Percentiles rank a stretch among this genome's conserved stretches.
Evolutionary conservation across 1,140 invertebrate species (phyloP).

Genomic region (Eumaeus atala): DNA sequence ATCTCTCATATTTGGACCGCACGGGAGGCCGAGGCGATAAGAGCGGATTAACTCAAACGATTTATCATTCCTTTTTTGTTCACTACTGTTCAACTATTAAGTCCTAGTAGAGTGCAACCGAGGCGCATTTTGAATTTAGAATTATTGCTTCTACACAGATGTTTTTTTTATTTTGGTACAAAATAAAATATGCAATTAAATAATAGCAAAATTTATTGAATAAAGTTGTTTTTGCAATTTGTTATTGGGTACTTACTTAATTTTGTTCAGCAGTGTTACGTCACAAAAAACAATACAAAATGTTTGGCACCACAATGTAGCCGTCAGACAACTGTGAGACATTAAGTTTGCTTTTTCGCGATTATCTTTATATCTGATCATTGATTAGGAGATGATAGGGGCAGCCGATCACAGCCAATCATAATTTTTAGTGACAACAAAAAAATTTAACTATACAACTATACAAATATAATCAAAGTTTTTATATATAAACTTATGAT

Average conservation of each 20-base stretch:
- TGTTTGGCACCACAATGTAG: constrained; percentile 16
- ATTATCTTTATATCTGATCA: constrained; percentile 41
- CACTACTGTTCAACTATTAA: constrained; percentile 48
- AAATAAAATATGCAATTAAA: background rate
- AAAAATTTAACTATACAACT: too few species aligned
- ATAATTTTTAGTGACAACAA: too few species aligned
- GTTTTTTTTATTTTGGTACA: background rate
- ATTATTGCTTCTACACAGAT: background rate
- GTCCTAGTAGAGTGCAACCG: constrained; percentile 12
- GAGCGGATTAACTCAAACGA: constrained; percentile 65
- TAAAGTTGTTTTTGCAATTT: too few species aligned
- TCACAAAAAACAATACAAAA: constrained; percentile 33
- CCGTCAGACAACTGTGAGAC: constrained; percentile 25
- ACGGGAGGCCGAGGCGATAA: constrained; percentile 64
- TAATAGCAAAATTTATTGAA: too few species aligned
- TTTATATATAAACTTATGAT: too few species aligned
- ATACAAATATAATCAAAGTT: too few species aligned
- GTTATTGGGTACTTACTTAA: too few species aligned
- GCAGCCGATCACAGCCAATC: constrained; percentile 57
- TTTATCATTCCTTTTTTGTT: constrained; percentile 69
- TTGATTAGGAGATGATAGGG: constrained; percentile 48
- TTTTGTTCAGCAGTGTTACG: constrained; percentile 16
- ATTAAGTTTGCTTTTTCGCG: constrained; percentile 51
- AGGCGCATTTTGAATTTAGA: constrained; percentile 18
- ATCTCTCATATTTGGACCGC: constrained; percentile 71